Conservation (phyloP, 92 coral and sea anemone species). For the Galaxea fascicularis region DNA sequence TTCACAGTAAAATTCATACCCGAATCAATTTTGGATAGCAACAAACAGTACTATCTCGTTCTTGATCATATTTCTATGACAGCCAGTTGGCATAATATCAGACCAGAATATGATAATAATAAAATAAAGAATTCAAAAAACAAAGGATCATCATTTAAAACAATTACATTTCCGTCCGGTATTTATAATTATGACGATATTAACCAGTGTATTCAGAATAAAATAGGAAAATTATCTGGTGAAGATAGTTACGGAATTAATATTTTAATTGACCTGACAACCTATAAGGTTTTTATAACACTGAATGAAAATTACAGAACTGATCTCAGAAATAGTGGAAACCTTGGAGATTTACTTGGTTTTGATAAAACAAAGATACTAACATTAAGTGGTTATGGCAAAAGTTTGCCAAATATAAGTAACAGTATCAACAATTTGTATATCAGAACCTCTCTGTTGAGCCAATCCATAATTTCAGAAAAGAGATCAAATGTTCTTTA, state of each 20-base stretch:
- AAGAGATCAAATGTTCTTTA: too few species aligned
- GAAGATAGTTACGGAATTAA: background rate
- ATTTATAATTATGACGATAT: constrained; percentile 3
- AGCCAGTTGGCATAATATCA: too few species aligned
- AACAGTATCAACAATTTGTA: too few species aligned
- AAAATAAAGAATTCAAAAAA: constrained; percentile 2
- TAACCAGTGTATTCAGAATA: background rate
- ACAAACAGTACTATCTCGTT: too few species aligned
- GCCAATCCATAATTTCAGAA: too few species aligned
- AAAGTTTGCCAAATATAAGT: too few species aligned
- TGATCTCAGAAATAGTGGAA: background rate
- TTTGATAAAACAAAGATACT: too few species aligned
- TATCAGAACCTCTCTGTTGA: too few species aligned
- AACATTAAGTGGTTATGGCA: background rate
- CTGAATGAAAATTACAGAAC: background rate
- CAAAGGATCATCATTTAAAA: constrained; percentile 4
- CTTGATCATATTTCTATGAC: too few species aligned
- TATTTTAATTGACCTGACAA: background rate
- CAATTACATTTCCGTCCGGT: constrained; percentile 20
- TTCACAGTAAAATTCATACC: background rate
- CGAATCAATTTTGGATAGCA: background rate
- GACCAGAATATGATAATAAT: constrained; percentile 18
- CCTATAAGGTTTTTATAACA: too few species aligned
- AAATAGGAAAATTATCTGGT: background rate
- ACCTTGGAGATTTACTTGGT: background rate